A percentile compares a stretch with the other conserved stretches of the same genome.
Conservation (phyloP, 2,888 invertebrate species). For the Watsonalla cultraria region DNA sequence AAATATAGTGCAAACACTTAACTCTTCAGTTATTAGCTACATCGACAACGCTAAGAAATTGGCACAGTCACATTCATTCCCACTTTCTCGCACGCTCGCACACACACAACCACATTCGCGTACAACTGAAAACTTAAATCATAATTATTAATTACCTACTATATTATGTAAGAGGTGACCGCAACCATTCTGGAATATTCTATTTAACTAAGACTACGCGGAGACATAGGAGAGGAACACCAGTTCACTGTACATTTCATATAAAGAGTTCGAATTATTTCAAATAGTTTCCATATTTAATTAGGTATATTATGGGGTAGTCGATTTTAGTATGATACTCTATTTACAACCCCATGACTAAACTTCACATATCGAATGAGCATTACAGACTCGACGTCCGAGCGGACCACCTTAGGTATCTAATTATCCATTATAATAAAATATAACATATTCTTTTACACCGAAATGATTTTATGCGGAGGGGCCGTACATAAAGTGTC, state of each 20-base stretch:
- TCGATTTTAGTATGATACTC: slow-evolving; percentile 46
- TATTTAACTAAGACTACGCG: slow-evolving; percentile 66
- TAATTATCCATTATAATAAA: slow-evolving; percentile 67
- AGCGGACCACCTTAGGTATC: slow-evolving; percentile 51
- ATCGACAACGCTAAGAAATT: slow-evolving; percentile 72
- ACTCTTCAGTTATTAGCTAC: slow-evolving; percentile 73
- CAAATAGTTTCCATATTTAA: slow-evolving; percentile 55
- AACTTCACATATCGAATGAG: slow-evolving; percentile 63
- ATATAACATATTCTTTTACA: slow-evolving; percentile 62
- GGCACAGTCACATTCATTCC: slow-evolving; percentile 73
- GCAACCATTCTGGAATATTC: slow-evolving; percentile 55
- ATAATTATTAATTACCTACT: slow-evolving; percentile 56
- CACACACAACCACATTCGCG: slow-evolving; percentile 17
- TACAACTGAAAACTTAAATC: slow-evolving; percentile 38
- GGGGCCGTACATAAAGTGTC: slow-evolving; percentile 66
- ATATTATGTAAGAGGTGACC: slow-evolving; percentile 50
- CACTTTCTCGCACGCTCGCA: slow-evolving; percentile 13
- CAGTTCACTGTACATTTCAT: slow-evolving; percentile 71
- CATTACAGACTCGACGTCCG: slow-evolving; percentile 65
- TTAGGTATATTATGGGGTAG: slow-evolving; percentile 54
- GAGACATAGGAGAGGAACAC: slow-evolving; percentile 76
- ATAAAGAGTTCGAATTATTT: slow-evolving; percentile 49
- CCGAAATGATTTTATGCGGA: slow-evolving; percentile 57
- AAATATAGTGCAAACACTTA: slow-evolving; percentile 81
- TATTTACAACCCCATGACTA: slow-evolving; percentile 64